These are phyloP conservation scores for Wasmannia auropunctata DNA, from an alignment of 1,140 invertebrate genomes.

Conservation along the genomic window DNA sequence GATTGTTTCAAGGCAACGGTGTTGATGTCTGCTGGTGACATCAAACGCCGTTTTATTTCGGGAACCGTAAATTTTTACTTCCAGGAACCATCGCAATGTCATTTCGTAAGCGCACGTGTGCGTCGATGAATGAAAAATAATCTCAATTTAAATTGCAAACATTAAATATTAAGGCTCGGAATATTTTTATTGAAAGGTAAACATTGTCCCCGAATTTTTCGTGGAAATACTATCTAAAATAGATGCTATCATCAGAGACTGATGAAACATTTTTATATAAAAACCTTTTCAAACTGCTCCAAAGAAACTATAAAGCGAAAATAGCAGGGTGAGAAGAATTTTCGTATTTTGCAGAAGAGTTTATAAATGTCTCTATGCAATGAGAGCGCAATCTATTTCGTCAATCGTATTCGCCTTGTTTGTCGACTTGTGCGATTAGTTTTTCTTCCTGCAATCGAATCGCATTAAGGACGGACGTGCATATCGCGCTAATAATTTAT, in stretches of 20 bases:
- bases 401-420: background rate
- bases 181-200: background rate
- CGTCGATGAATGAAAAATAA: background rate
- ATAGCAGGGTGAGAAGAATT: background rate
- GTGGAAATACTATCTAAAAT: background rate
- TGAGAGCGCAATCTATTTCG: background rate
- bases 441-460: background rate
- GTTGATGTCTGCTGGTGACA: background rate
- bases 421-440: constrained; percentile 1
- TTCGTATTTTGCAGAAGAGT: background rate
- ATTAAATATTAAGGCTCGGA: background rate
- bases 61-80: constrained; percentile 28
- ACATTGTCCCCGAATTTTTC: background rate
- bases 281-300: background rate
- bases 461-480: background rate
- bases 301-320: background rate
- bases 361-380: background rate
- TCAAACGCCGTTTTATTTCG: constrained; percentile 52
- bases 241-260: background rate
- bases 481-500: constrained; percentile 30
- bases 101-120: background rate
- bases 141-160: background rate
- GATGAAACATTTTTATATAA: background rate
- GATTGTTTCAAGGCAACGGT: constrained; percentile 7
- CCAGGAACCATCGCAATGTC: background rate